Evolutionary conservation across 2,797 vertebrate species (phyloP).

Genomic region (Bradypus variegatus): DNA sequence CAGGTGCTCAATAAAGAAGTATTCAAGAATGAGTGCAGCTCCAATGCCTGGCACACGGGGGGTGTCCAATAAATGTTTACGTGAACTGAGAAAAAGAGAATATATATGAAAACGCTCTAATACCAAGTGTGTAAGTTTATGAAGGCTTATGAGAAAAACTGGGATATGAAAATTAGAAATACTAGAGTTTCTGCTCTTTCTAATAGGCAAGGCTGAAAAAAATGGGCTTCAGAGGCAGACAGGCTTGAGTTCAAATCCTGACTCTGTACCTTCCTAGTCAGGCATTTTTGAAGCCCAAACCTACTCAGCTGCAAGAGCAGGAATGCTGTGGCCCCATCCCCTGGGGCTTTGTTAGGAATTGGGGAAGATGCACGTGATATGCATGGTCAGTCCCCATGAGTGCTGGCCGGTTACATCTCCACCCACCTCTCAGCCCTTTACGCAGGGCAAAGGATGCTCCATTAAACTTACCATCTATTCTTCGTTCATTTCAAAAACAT

Average conservation of each 20-base stretch:
- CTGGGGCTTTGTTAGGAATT: neutral
- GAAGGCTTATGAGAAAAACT: neutral
- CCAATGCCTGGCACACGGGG: neutral
- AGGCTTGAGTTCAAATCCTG: neutral
- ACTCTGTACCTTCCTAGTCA: neutral
- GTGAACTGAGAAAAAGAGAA: neutral
- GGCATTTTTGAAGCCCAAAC: neutral
- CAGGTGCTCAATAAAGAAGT: neutral
- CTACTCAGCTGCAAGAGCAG: neutral
- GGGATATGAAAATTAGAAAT: neutral
- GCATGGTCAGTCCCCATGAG: rapidly evolving
- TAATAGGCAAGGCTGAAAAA: neutral
- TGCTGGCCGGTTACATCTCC: rapidly evolving
- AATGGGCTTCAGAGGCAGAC: neutral
- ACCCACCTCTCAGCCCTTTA: no score
- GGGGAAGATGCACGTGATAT: rapidly evolving
- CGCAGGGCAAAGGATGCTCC: no score
- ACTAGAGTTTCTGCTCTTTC: neutral
- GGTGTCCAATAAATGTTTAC: neutral
- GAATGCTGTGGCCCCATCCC: rapidly evolving
- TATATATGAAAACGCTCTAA: neutral
- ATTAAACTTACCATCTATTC: neutral
- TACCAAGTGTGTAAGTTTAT: neutral
- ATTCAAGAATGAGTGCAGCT: neutral
- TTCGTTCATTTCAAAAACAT: neutral